These are phyloP conservation scores for Aphelinus atriplicis DNA, from an alignment of 1,140 invertebrate genomes.

Conservation along the genomic window DNA sequence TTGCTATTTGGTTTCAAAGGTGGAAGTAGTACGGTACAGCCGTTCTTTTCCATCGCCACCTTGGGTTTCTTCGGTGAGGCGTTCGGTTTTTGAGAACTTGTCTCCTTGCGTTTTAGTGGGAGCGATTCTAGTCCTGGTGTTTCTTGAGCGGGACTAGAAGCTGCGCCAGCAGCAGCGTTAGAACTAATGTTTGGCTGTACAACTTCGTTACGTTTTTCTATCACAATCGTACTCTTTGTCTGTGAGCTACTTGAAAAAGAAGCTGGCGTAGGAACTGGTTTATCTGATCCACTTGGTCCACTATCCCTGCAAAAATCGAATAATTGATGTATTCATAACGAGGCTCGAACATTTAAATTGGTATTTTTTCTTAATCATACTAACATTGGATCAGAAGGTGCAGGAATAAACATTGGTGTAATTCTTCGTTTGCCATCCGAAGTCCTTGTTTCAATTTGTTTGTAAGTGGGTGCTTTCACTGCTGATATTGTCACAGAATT, in stretches of 20 bases:
- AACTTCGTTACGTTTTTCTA: conserved; percentile 82
- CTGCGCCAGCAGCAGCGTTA: conserved; percentile 56
- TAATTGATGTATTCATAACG: neutral
- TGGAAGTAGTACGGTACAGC: conserved; percentile 51
- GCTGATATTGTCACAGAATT: conserved; percentile 48
- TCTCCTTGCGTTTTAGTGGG: conserved; percentile 60
- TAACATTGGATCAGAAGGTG: conserved; percentile 64
- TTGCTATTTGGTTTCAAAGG: conserved; percentile 52
- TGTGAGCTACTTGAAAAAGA: conserved; percentile 83
- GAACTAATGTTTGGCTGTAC: conserved; percentile 70
- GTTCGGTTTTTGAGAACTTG: conserved; percentile 41
- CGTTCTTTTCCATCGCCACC: conserved; percentile 48
- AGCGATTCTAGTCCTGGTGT: conserved; percentile 14
- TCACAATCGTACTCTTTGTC: conserved; percentile 82
- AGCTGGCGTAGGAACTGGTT: conserved; percentile 42
- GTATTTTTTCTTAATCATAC: conserved; percentile 18
- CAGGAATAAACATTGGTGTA: conserved; percentile 93
- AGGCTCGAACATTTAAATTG: too few species aligned
- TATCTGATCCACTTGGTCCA: conserved; percentile 45
- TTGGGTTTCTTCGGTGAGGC: neutral
- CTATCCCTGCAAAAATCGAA: conserved; percentile 66
- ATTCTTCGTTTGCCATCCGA: conserved; percentile 93
- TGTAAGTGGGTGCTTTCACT: conserved; percentile 75
- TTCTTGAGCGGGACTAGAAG: too few species aligned
- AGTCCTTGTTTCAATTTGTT: conserved; percentile 95